Percentiles rank a stretch among this genome's conserved stretches.
These are phyloP conservation scores for Madoqua kirkii DNA, from an alignment of 2,113 vertebrate species.

Conservation along the genomic window DNA sequence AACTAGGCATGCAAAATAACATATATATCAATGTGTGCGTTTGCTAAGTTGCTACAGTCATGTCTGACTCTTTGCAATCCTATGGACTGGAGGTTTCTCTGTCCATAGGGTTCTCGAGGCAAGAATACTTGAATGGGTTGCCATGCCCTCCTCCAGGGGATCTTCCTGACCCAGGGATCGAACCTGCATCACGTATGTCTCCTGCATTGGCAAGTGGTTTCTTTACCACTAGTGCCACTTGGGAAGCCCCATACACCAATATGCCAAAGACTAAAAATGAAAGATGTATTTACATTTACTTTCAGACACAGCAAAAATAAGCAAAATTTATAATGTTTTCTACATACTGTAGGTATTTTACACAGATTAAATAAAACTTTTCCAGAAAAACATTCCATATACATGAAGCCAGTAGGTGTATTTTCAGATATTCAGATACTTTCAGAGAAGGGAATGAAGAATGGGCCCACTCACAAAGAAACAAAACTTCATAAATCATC, in stretches of 20 bases:
- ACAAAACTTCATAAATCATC: background rate
- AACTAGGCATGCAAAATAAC: background rate
- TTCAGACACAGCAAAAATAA: slow-evolving; percentile 10
- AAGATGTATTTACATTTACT: background rate
- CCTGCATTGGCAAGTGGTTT: background rate
- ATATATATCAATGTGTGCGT: background rate
- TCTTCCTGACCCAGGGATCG: background rate
- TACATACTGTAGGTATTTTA: background rate
- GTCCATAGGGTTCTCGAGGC: background rate
- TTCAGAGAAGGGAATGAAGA: background rate
- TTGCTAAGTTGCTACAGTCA: background rate
- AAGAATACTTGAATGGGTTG: background rate
- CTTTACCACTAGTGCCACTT: background rate
- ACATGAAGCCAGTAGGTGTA: background rate
- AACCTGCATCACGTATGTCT: background rate
- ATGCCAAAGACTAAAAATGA: background rate
- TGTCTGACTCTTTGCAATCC: background rate
- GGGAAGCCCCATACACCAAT: background rate
- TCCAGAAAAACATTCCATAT: background rate
- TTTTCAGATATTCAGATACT: background rate
- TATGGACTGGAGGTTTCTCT: background rate
- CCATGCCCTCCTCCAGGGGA: background rate
- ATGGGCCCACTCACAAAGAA: background rate
- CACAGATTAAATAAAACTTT: background rate
- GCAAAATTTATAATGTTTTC: background rate